Base-by-base conservation (phyloP, 2,113 vertebrate species). In the Gracilinanus agilis region DNA sequence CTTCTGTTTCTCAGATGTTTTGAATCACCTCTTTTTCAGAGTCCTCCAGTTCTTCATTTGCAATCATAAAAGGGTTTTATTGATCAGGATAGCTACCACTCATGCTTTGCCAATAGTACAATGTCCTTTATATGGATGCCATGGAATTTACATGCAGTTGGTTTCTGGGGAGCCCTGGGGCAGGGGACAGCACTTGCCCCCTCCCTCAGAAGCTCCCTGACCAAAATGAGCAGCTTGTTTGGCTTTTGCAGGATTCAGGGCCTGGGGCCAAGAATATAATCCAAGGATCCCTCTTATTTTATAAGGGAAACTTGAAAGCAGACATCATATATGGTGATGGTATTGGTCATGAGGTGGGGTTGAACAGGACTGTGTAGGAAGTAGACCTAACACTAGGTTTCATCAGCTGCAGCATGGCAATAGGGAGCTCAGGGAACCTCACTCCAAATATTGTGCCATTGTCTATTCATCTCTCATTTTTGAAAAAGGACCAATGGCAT, bases 61-160 rank as follows among this genome's bases (percentile, higher is more conserved):
- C 98, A 95, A 95, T 97, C 40, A 40, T 96, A 97, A 94, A 97
- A 97, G 91, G 96, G 94, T 95, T 99, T 99, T 99, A 99, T 99
- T 99, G 11, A 23, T 92, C 9, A 24, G 10, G 97, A 83, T 75
- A 61, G 90, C 95, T 97, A 96, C 97, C 96, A 95, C 92, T 97
- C 98, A 98, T 98, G 98, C 98, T 90, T 58, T 23, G 54, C 92
- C 96, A 94, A 49, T 61, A 93, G 91, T 67, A 90, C 25, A 96
- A 97, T 95, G 44, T 93, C 95, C 96, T 96, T 95, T 95, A 96
- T 94, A 97, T 95, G 96, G 96, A 94, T 96, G 97, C 94, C 97
- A 97, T 96, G 98, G 98, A 89, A 96, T 97, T 93, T 95, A 96
- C 92, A 98, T 90, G 98, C 91, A 44, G 97, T 88, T 88, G 96